Base-by-base conservation (phyloP, 1,140 invertebrate genomes). In the Tenebrio molitor region DNA sequence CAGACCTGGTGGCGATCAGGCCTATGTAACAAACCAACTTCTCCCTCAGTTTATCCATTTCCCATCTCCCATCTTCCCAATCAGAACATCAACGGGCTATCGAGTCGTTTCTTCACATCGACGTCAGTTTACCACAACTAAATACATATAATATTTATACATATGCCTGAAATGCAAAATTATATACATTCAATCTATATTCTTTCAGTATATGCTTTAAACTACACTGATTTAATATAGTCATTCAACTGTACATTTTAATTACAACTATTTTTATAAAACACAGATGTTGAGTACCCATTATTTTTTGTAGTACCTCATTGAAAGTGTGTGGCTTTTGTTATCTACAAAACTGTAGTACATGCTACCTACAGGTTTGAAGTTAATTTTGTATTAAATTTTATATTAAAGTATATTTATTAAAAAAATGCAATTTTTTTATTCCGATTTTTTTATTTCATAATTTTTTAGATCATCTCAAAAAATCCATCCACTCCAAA, bases 1-100 rank as follows among this genome's bases (percentile, higher is more conserved):
- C 77, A n/a, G 77, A 78, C 69, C 65, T 78, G 71, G 71, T 75
- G 39, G 75, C 77, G 41, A 75, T 78, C 68, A 73, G 76, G 46
- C 69, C 74, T 53, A 76, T 72, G 72, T 77, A 77, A 71, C 14
- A 39, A n/a, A n/a, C n/a, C n/a, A n/a, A n/a, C n/a, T n/a, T 58
- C 63, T 63, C 17, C 5, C 12, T 41, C 5, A 3, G 36, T 10
- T 8, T 41, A 6, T 41, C 12, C 3, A 2, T 41, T 3, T 41
- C 36, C 7, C 7, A 3, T 2, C 7, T 10, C 36, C 36, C 36
- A 41, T 41, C 12, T 12, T 12, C 36, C 19, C 10, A n/a, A n/a
- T n/a, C n/a, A n/a, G n/a, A n/a, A n/a, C n/a, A n/a, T n/a, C n/a
- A n/a, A n/a, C n/a, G n/a, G 16, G 44, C 44, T 50, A 50, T 50